Percentiles rank a stretch among this genome's conserved stretches.
phyloP scores from a whole-genome alignment of 2,888 invertebrate genomes.

The Strigamia maritima region DNA sequence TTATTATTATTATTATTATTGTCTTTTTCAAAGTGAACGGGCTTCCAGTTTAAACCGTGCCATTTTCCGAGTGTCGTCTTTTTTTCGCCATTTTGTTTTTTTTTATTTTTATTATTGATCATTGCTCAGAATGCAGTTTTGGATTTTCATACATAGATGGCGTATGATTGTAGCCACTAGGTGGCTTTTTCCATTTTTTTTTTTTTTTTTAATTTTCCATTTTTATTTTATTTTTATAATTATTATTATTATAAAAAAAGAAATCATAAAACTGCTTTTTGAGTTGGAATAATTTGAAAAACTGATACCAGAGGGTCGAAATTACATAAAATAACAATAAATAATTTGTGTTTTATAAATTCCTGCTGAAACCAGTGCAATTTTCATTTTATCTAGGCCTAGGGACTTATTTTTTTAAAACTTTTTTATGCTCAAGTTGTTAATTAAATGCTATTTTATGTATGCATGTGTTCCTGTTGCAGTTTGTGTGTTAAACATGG shows the following conservation, averaged over 20 bases:
- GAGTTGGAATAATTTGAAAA: no score
- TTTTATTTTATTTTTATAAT: no score
- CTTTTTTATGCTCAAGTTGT: constrained; percentile 1
- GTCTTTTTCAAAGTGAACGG: neutral
- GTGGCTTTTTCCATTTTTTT: neutral
- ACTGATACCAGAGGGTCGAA: no score
- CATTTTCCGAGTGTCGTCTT: neutral
- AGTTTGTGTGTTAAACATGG: neutral
- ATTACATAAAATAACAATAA: no score
- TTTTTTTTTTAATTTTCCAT: no score
- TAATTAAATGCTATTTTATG: neutral
- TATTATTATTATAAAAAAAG: no score
- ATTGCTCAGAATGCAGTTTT: constrained; percentile 21
- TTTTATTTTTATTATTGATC: neutral
- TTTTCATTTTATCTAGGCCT: neutral
- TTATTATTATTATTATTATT: neutral
- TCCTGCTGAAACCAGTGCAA: neutral
- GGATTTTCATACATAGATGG: neutral
- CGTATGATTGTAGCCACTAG: constrained; percentile 29
- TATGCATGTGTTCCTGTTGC: constrained; percentile 16
- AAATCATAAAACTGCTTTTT: neutral
- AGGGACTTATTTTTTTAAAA: neutral
- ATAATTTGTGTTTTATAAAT: no score
- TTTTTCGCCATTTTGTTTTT: neutral
- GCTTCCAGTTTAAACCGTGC: constrained; percentile 23